Base-by-base conservation (phyloP, 2,888 invertebrate species). In the Xylota sylvarum region DNA sequence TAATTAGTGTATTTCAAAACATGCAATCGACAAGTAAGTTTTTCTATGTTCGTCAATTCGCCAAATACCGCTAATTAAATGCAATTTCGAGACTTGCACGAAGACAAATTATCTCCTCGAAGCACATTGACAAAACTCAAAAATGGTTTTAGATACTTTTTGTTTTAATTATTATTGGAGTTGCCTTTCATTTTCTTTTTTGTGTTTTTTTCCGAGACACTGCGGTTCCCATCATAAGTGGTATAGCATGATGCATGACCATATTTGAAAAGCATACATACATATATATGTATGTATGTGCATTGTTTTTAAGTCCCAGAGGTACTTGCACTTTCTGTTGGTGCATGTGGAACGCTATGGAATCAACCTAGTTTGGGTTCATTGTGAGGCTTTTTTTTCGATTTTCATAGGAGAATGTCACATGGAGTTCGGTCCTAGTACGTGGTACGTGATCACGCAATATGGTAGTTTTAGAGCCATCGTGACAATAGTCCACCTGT, bases 321-420 rank as follows among this genome's bases (percentile, higher is more conserved):
- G 82, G 79, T 74, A 78, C 82, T 69, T 86, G 86, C 82, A 86
- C 86, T 86, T 56, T 73, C 77, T 17, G 77, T 70, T 19, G 43
- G 30, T 12, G 17, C 76, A 50, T 62, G 43, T 43, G 72, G 65
- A 62, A 77, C 76, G 35, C 50, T 79, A 83, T 83, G 73, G 78
- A 83, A 73, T 60, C 70, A 83, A 79, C 72, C 79, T 67, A 67
- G 46, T 60, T 70, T 58, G 70, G 40, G 82, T 72, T 78, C 78
- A 72, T 58, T 70, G 64, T 40, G 14, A 69, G 69, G n/a, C n/a
- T 40, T 65, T 58, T 65, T 2, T 70, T n/a, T 73, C 40, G 35
- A 48, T 76, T 70, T 74, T 80, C 67, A 69, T 56, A 74, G 81
- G 81, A 76, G 80, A 85, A 70, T 81, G 81, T 85, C 84, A 76